Percentiles rank a stretch among this genome's conserved stretches.
Evolutionary conservation across 1,140 invertebrate genomes (phyloP).

Genomic region (Hycleus phaleratus): DNA sequence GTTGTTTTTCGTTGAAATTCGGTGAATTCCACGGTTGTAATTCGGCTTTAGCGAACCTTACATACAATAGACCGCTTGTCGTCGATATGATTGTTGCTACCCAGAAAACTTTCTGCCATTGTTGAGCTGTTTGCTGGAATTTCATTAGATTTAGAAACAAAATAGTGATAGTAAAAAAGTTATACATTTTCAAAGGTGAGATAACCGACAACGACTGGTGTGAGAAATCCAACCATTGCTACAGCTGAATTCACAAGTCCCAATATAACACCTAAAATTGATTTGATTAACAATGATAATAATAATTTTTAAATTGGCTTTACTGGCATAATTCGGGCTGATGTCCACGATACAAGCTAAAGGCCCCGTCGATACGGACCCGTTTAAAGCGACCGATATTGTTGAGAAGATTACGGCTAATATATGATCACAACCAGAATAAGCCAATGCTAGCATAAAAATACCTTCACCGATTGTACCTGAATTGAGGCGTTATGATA

Average conservation of each 20-base stretch:
- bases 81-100: slow-evolving; percentile 48
- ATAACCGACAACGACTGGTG: slow-evolving; percentile 29
- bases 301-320: slow-evolving; percentile 13
- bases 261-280: slow-evolving; percentile 31
- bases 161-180: not conserved
- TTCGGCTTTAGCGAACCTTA: slow-evolving; percentile 51
- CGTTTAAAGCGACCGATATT: slow-evolving; percentile 52
- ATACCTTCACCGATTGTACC: slow-evolving; percentile 40
- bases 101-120: slow-evolving; percentile 59
- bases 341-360: slow-evolving; percentile 57
- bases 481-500: slow-evolving; percentile 2
- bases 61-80: slow-evolving; percentile 47
- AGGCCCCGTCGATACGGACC: slow-evolving; percentile 57
- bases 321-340: slow-evolving; percentile 61
- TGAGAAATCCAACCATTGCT: slow-evolving; percentile 32
- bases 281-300: not conserved
- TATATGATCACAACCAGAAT: slow-evolving; percentile 53
- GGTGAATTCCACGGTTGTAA: slow-evolving; percentile 56
- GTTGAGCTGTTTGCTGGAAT: slow-evolving; percentile 55
- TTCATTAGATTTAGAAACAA: slow-evolving; percentile 5
- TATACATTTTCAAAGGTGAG: slow-evolving; percentile 31
- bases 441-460: slow-evolving; percentile 51
- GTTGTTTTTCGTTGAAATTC: not conserved
- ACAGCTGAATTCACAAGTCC: slow-evolving; percentile 29
- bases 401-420: slow-evolving; percentile 55